Evolutionary conservation across 2,797 vertebrate genomes (phyloP), one percentile per base, ranked within the genome.

Genomic region (Artibeus jamaicensis): DNA sequence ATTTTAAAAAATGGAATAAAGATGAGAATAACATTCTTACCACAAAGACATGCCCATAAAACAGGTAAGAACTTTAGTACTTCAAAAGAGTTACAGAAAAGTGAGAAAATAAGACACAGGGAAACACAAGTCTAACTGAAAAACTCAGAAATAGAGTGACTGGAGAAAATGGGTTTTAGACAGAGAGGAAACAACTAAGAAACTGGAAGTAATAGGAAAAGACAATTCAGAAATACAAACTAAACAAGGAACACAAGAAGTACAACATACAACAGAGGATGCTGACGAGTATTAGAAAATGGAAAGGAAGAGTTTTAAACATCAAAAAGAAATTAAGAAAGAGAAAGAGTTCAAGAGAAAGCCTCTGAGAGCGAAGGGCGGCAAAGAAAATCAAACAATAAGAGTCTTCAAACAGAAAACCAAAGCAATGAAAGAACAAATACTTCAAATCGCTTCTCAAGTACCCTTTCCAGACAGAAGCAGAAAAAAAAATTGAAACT

Each of bases 1-100:
- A 91, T 70, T 34, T 67, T n/a, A 59, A 93, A 74, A 50, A 55
- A 26, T 5, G 42, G 55, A 71, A 74, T 68, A 29, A 82, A 83
- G 59, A 76, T 62, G 70, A 87, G 87, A 50, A 87, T 76, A 73
- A 77, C 62, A 83, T 86, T 76, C 79, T 92, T 67, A 89, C 93
- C 93, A 92, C 77, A 96, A 84, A 87, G 76, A 77, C 82, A 92
- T 59, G 57, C 50, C 86, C 94, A 76, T 67, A 48, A 77, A 86
- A 91, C 74, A 95, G 65, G 94, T 19, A 67, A 94, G 92, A 91
- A 89, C 70, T 62, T 53, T 39, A 48, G 19, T 62, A 71, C 62
- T 94, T 96, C 86, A 71, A 77, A 94, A 86, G 79, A 76, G 71
- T 71, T 50, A 50, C 89, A 88, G 77, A 77, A 77, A 95, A 26